phyloP scores from a whole-genome alignment of 2,797 vertebrate genomes.

The Falco cherrug region DNA sequence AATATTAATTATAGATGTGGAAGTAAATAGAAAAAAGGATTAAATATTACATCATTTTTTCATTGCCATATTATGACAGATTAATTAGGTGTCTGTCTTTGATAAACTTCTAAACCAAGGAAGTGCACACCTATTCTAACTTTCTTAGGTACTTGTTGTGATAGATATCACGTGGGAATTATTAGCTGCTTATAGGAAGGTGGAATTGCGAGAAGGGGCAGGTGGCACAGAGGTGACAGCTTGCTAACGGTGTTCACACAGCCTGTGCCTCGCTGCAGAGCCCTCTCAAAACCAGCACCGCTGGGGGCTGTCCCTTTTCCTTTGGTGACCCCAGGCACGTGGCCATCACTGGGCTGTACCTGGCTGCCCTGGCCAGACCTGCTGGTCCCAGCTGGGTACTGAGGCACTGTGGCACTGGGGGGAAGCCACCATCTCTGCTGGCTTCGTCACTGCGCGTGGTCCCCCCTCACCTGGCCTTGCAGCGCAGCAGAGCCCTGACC shows the following conservation, averaged over 20 bases:
- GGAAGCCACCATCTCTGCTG: background rate
- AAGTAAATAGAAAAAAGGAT: background rate
- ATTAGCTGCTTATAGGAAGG: background rate
- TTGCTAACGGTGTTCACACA: background rate
- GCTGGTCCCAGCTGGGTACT: background rate
- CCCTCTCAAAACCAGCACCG: background rate
- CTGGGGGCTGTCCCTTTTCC: background rate
- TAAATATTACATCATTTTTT: background rate
- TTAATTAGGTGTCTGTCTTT: background rate
- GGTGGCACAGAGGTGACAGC: background rate
- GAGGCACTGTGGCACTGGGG: rapidly evolving
- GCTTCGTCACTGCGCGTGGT: rapidly evolving
- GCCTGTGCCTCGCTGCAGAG: background rate
- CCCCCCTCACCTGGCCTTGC: background rate
- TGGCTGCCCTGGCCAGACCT: background rate
- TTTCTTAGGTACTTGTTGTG: background rate
- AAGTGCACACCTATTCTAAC: background rate
- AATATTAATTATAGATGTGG: background rate
- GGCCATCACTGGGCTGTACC: rapidly evolving
- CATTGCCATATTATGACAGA: background rate
- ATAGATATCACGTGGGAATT: background rate
- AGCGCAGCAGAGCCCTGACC: background rate
- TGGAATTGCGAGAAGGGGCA: background rate
- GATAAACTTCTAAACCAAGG: background rate
- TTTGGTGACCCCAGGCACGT: background rate